Evolutionary conservation across 2,113 vertebrate genomes (phyloP).

Genomic region (Petroica traversi): DNA sequence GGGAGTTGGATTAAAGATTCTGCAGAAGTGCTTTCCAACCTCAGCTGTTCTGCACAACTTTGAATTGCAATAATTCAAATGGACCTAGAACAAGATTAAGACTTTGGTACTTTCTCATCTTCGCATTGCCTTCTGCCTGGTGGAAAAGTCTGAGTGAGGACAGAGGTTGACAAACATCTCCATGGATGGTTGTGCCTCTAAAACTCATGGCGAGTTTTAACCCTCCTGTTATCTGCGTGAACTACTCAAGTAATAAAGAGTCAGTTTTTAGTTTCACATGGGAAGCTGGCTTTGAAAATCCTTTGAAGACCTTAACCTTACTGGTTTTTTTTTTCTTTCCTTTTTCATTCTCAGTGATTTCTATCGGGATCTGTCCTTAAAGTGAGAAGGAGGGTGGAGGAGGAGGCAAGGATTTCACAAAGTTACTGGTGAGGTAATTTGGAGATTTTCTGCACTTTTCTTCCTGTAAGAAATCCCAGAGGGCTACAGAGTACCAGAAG

Average conservation of each 20-base stretch:
- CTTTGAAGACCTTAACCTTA: neutral
- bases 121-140: neutral
- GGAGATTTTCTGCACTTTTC: neutral
- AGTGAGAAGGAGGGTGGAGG: neutral
- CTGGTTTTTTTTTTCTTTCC: neutral
- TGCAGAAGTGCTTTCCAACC: neutral
- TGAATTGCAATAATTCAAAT: neutral
- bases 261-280: neutral
- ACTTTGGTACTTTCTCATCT: neutral
- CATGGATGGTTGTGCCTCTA: neutral
- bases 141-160: neutral
- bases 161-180: neutral
- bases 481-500: neutral
- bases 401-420: neutral
- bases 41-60: neutral
- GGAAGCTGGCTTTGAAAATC: neutral
- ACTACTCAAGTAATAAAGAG: neutral
- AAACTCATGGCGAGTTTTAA: neutral
- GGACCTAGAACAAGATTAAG: neutral
- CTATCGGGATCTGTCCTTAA: neutral
- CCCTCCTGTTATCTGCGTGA: neutral
- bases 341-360: neutral
- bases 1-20: neutral
- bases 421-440: neutral
- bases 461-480: neutral